These are phyloP conservation scores for Cromileptes altivelis DNA, from an alignment of 2,113 vertebrate genomes.

Conservation along the genomic window DNA sequence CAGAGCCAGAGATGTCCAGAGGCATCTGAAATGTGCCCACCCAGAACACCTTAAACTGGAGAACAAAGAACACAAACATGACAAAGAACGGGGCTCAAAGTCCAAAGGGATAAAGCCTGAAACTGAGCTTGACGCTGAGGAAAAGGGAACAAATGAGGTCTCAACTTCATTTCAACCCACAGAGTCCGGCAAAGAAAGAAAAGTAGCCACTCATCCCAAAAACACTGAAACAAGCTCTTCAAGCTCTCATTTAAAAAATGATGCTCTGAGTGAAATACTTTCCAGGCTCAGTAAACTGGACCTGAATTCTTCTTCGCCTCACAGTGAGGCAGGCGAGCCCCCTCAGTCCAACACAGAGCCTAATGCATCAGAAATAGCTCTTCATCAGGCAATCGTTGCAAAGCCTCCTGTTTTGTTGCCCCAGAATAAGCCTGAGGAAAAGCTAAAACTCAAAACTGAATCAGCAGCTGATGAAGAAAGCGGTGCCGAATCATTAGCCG, in stretches of 20 bases:
- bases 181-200: constrained; percentile 56
- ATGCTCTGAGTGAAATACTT: constrained; percentile 90
- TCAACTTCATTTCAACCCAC: constrained; percentile 19
- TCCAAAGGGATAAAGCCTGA: constrained; percentile 63
- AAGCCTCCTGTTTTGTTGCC: constrained; percentile 70
- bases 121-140: constrained; percentile 36
- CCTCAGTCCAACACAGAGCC: constrained; percentile 70
- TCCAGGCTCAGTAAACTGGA: constrained; percentile 91
- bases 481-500: constrained; percentile 86
- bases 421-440: constrained; percentile 59
- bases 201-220: constrained; percentile 4
- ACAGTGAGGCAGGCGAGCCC: constrained; percentile 52
- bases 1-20: constrained; percentile 90
- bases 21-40: constrained; percentile 91
- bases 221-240: constrained; percentile 34
- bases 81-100: constrained; percentile 70
- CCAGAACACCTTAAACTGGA: constrained; percentile 89
- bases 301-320: constrained; percentile 85
- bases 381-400: constrained; percentile 82
- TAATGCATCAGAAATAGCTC: constrained; percentile 77
- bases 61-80: constrained; percentile 81
- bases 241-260: constrained; percentile 76
- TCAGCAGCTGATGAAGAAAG: constrained; percentile 66
- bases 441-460: constrained; percentile 68
- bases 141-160: constrained; percentile 46